phyloP scores from a whole-genome alignment of 2,113 vertebrate species.

The Conger conger region DNA sequence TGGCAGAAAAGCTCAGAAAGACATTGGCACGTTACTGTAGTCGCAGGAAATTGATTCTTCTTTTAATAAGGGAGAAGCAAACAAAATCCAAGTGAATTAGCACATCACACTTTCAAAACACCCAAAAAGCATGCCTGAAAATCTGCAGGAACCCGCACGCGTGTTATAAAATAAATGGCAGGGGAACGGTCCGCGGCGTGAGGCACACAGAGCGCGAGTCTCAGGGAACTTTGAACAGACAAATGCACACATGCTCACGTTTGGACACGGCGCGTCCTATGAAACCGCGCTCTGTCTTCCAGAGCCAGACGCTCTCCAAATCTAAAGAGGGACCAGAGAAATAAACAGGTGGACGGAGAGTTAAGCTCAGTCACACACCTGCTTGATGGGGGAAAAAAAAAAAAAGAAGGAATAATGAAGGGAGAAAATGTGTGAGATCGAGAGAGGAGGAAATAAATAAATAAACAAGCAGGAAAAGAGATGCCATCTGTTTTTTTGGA shows the following conservation, averaged over 20 bases:
- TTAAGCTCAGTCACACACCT: constrained; percentile 32
- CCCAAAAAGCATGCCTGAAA: background rate
- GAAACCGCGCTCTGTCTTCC: background rate
- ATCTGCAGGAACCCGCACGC: background rate
- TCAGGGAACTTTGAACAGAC: constrained; percentile 4
- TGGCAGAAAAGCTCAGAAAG: constrained; percentile 2
- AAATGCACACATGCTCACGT: constrained; percentile 15
- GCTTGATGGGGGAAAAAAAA: background rate
- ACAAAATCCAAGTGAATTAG: constrained; percentile 4
- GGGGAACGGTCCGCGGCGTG: background rate
- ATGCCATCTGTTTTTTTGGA: constrained; percentile 32
- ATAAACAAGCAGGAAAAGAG: constrained; percentile 17
- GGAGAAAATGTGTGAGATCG: constrained; percentile 5
- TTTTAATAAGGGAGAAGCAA: constrained; percentile 8
- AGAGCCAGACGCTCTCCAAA: background rate
- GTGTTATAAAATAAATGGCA: constrained; percentile 2
- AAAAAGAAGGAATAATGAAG: background rate
- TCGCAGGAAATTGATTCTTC: constrained; percentile 7
- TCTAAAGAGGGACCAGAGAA: background rate
- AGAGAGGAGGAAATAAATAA: constrained; percentile 27
- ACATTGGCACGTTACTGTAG: background rate
- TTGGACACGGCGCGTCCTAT: background rate
- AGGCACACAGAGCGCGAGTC: background rate
- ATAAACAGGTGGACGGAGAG: constrained; percentile 24
- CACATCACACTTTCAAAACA: background rate